A percentile compares a stretch with the other conserved stretches of the same genome.
Conservation (phyloP, 1,140 invertebrate genomes). For the Wasmannia auropunctata region DNA sequence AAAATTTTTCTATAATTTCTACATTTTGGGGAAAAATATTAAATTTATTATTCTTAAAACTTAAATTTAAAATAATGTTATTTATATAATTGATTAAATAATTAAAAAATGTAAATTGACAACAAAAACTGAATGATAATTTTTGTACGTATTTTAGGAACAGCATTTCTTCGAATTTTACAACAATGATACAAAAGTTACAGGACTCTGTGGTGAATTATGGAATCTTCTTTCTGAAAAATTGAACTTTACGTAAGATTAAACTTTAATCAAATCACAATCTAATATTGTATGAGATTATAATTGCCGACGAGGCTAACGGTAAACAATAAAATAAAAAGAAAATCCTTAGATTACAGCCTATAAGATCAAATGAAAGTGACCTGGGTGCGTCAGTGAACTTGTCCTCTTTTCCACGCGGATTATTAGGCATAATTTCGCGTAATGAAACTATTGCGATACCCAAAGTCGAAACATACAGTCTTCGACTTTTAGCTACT, state of each 20-base stretch:
- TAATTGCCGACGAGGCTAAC: slow-evolving; percentile 18
- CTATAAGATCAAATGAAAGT: neutral
- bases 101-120: neutral
- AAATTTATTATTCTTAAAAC: neutral
- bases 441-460: slow-evolving; percentile 69
- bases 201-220: slow-evolving; percentile 53
- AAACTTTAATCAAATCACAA: neutral
- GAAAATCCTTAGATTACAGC: slow-evolving; percentile 59
- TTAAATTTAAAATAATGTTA: neutral
- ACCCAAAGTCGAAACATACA: slow-evolving; percentile 42
- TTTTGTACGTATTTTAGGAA: slow-evolving; percentile 25
- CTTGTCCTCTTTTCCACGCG: slow-evolving; percentile 41
- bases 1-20: neutral
- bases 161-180: neutral
- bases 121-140: neutral
- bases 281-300: neutral
- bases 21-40: neutral
- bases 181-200: slow-evolving; percentile 45
- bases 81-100: neutral
- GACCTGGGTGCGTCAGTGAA: slow-evolving; percentile 28
- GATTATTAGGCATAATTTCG: slow-evolving; percentile 64
- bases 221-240: slow-evolving; percentile 56
- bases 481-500: accelerated
- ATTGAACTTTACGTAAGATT: slow-evolving; percentile 71
- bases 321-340: neutral